Evolutionary conservation across 2,888 invertebrate genomes (phyloP), one percentile per base, ranked within the genome.

Genomic region (Synanthedon vespiformis): DNA sequence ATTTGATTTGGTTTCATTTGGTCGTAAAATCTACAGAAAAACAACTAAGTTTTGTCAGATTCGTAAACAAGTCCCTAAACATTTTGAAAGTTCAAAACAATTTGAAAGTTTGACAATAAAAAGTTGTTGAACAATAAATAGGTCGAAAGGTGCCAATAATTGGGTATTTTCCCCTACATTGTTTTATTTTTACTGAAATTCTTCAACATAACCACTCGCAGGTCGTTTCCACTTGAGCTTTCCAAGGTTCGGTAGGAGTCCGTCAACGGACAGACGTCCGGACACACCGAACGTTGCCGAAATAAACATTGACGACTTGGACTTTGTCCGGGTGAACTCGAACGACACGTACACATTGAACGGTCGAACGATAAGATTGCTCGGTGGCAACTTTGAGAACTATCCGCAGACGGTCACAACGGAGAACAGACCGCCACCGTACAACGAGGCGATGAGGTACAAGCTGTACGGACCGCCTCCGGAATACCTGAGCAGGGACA

Each of bases 391-490:
- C 53, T 82, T 85, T 48, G 80, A 81, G 16, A 74, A 80, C 52
- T 81, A 77, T 40, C 82, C 84, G 0, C 67, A 68, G 0, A 10
- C 71, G 4, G 8, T 41, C 54, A 67, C 64, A 0, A 62, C 62
- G 3, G 22, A 34, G 34, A 57, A 54, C 0, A 56, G 77, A 1
- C 87, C 86, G 0, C 88, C 88, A 0, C 80, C 86, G 0, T 87
- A 87, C 51, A 78, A 72, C 0, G 86, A 87, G 49, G 80, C 81
- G 0, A 74, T 84, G 65, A 61, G 86, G 1, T 77, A 78, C 53
- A 86, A 86, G 41, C 57, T 72, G 3, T 77, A 74, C 48, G 89
- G 89, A 0, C 89, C 89, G 0, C 89, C 89, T 0, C 89, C 89
- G 1, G 67, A 63, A 22, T 70, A 70, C 52, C 56, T 64, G 6